These are phyloP conservation scores for Apogon hyalosoma DNA, from an alignment of 2,797 vertebrate genomes.

Conservation along the genomic window DNA sequence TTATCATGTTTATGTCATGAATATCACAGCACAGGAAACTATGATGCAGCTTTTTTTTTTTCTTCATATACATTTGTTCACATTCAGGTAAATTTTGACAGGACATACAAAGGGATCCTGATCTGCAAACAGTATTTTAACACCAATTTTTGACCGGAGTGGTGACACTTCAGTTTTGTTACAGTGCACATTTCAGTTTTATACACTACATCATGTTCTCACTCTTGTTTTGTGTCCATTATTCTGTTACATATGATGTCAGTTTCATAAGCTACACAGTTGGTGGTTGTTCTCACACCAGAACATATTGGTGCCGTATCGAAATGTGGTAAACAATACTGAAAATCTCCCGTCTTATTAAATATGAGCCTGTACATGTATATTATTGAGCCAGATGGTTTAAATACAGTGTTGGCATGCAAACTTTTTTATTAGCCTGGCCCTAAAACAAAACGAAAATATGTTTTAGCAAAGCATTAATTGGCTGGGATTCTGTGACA, in stretches of 20 bases:
- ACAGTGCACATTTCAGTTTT: constrained; percentile 27
- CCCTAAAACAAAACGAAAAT: constrained; percentile 10
- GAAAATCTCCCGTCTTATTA: constrained; percentile 22
- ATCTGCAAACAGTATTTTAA: constrained; percentile 51
- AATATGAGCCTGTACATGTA: constrained; percentile 39
- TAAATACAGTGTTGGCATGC: constrained; percentile 10
- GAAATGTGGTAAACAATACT: constrained; percentile 29
- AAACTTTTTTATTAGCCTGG: constrained; percentile 11
- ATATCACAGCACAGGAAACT: constrained; percentile 6
- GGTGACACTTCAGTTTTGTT: constrained; percentile 35
- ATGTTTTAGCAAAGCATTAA: constrained; percentile 11
- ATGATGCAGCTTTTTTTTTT: constrained; percentile 42
- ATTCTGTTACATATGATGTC: constrained; percentile 48
- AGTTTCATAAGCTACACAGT: constrained; percentile 75
- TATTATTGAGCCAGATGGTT: constrained; percentile 39
- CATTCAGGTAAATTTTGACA: constrained; percentile 38
- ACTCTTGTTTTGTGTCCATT: constrained; percentile 1
- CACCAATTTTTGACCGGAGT: constrained; percentile 9
- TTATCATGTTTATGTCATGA: constrained; percentile 35
- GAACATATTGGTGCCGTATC: constrained; percentile 20
- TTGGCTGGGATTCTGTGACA: not conserved
- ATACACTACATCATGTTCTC: constrained; percentile 24
- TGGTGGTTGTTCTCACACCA: constrained; percentile 41
- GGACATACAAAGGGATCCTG: constrained; percentile 45
- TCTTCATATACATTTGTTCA: constrained; percentile 25